These are phyloP conservation scores for Semaprochilodus insignis DNA, from an alignment of 2,797 vertebrate species.

Conservation along the genomic window DNA sequence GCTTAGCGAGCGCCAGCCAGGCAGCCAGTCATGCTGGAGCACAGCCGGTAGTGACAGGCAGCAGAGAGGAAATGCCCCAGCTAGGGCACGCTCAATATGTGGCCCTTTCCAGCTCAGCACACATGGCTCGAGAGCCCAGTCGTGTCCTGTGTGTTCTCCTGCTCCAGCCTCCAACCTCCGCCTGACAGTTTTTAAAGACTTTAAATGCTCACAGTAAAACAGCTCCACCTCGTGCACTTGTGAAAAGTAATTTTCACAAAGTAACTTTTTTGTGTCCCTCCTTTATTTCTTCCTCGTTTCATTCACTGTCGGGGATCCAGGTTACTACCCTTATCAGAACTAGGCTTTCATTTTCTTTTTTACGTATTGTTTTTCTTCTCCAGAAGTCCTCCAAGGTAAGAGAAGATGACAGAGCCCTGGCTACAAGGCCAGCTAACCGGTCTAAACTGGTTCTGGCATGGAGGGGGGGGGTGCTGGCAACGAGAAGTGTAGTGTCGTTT, in stretches of 20 bases:
- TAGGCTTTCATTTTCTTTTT: conserved; percentile 70
- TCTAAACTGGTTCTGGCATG: conserved; percentile 84
- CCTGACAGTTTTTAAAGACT: conserved; percentile 29
- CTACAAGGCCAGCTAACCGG: conserved; percentile 87
- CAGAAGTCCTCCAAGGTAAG: conserved; percentile 73
- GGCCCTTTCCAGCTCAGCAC: conserved; percentile 44
- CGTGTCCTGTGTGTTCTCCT: conserved; percentile 13
- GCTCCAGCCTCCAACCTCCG: conserved; percentile 20
- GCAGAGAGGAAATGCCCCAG: conserved; percentile 48
- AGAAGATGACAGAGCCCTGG: conserved; percentile 81
- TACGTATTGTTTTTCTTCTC: conserved; percentile 56
- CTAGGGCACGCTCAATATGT: conserved; percentile 49
- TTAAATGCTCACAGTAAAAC: conserved; percentile 14
- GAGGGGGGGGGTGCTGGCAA: conserved; percentile 46
- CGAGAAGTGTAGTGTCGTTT: conserved; percentile 69
- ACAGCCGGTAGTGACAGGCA: conserved; percentile 57
- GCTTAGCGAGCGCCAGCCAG: conserved; percentile 53
- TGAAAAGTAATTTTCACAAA: conserved; percentile 44
- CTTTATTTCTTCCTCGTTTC: conserved; percentile 50
- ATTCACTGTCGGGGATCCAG: conserved; percentile 65
- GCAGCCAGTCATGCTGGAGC: conserved; percentile 40
- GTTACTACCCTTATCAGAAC: conserved; percentile 76
- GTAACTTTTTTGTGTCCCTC: conserved; percentile 16
- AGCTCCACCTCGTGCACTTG: not conserved
- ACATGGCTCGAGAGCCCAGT: conserved; percentile 20